phyloP scores from a whole-genome alignment of 2,888 invertebrate genomes.

The Apodemia zela region DNA sequence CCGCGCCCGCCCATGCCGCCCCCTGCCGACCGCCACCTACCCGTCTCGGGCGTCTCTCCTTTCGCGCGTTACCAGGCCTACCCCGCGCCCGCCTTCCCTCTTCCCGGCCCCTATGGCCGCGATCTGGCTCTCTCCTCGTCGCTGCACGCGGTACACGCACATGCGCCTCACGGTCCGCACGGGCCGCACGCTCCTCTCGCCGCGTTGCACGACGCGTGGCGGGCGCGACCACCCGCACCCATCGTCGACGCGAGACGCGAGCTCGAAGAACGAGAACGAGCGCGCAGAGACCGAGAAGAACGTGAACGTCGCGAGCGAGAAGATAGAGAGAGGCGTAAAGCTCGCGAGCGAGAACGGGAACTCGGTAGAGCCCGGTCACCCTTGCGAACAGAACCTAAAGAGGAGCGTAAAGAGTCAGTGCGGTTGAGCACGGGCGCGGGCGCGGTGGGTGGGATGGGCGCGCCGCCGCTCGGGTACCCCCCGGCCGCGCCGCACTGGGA shows the following conservation, averaged over 20 bases:
- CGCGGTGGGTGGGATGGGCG: not conserved
- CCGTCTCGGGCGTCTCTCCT: constrained; percentile 85
- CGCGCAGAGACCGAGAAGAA: constrained; percentile 82
- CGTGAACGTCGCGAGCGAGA: constrained; percentile 80
- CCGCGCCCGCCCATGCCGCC: constrained; percentile 43
- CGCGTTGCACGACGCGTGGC: constrained; percentile 71
- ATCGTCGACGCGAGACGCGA: constrained; percentile 59
- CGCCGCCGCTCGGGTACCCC: constrained; percentile 63
- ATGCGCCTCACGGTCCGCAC: constrained; percentile 62
- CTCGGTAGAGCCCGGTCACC: constrained; percentile 87
- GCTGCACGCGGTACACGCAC: constrained; percentile 64
- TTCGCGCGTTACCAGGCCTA: constrained; percentile 89
- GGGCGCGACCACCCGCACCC: constrained; percentile 52
- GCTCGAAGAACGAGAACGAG: constrained; percentile 75
- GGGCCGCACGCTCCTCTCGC: constrained; percentile 44
- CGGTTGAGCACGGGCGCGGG: constrained; percentile 34
- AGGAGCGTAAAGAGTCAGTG: constrained; percentile 78
- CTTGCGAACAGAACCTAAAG: constrained; percentile 83
- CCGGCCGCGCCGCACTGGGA: constrained; percentile 83
- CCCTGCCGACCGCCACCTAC: constrained; percentile 56
- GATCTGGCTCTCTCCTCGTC: constrained; percentile 78
- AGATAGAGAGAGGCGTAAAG: constrained; percentile 80
- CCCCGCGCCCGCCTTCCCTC: constrained; percentile 74
- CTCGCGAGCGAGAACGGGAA: constrained; percentile 79
- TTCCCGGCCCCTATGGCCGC: constrained; percentile 85